These are phyloP conservation scores for Hyphantria cunea DNA, from an alignment of 1,140 invertebrate genomes.

Conservation along the genomic window DNA sequence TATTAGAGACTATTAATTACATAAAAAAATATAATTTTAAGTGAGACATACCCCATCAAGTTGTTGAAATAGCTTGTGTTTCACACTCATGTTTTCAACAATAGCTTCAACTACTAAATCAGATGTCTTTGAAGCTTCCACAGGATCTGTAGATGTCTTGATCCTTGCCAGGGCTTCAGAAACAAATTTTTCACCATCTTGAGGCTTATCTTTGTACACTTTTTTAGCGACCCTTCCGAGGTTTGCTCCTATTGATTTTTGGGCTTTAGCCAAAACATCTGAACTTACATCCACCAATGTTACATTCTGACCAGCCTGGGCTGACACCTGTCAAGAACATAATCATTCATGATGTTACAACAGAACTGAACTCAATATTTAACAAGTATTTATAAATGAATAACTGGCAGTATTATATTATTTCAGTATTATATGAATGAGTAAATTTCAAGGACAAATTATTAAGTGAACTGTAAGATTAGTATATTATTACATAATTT, in stretches of 20 bases:
- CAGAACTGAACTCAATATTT: background rate
- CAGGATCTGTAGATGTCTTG: slow-evolving; percentile 83
- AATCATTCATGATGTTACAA: background rate
- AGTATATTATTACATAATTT: too few relatives aligned
- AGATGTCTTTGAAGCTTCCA: slow-evolving; percentile 83
- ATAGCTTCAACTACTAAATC: slow-evolving; percentile 95
- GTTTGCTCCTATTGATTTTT: slow-evolving; percentile 86
- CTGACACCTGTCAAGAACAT: slow-evolving; percentile 84
- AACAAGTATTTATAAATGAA: too few relatives aligned
- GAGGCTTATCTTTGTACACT: slow-evolving; percentile 86
- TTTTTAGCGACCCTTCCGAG: slow-evolving; percentile 91
- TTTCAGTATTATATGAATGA: too few relatives aligned
- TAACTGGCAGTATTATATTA: too few relatives aligned
- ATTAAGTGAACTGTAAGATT: too few relatives aligned
- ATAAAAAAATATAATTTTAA: too few relatives aligned
- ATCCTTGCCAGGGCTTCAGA: slow-evolving; percentile 84
- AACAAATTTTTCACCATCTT: slow-evolving; percentile 86
- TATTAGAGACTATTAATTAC: too few relatives aligned
- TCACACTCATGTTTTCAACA: slow-evolving; percentile 91
- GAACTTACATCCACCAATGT: slow-evolving; percentile 88
- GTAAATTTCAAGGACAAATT: too few relatives aligned
- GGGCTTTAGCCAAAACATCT: slow-evolving; percentile 87
- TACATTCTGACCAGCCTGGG: slow-evolving; percentile 88
- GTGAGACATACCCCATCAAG: slow-evolving; percentile 80
- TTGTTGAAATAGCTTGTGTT: slow-evolving; percentile 89